Evolutionary conservation across 2,797 vertebrate genomes (phyloP).

Genomic region (Rhabdomys pumilio): DNA sequence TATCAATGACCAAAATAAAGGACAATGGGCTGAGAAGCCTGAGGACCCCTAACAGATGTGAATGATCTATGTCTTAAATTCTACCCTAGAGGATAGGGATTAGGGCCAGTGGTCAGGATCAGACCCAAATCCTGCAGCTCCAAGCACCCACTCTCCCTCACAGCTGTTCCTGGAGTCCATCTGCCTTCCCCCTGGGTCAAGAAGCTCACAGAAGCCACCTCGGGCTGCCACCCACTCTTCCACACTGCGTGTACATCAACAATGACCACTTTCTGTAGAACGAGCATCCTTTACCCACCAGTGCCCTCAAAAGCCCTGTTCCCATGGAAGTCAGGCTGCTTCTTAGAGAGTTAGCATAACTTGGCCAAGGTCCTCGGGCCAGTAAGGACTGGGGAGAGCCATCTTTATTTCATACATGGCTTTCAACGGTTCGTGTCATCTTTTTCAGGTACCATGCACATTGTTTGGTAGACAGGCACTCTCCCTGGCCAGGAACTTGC

Average conservation of each 20-base stretch:
- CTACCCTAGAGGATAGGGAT: neutral
- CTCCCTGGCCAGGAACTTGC: neutral
- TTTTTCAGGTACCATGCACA: neutral
- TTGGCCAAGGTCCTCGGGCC: neutral
- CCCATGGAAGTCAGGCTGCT: neutral
- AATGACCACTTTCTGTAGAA: too few relatives aligned
- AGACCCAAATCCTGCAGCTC: neutral
- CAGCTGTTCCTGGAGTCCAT: neutral
- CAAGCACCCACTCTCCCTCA: neutral
- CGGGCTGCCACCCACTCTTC: neutral
- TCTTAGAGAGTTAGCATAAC: neutral
- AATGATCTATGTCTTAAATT: neutral
- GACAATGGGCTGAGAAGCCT: fast-evolving
- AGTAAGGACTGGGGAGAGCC: neutral
- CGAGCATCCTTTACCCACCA: fast-evolving
- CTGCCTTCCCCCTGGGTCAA: neutral
- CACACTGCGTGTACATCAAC: fast-evolving
- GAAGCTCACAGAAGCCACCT: neutral
- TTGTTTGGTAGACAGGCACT: neutral
- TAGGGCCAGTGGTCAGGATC: neutral
- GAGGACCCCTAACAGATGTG: fast-evolving
- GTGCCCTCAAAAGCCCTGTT: neutral
- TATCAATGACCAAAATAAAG: neutral
- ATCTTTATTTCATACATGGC: neutral
- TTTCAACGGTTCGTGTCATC: neutral